A percentile compares a stretch with the other conserved stretches of the same genome.
phyloP scores from a whole-genome alignment of 2,888 invertebrate species.

The Lepidonotus clava region DNA sequence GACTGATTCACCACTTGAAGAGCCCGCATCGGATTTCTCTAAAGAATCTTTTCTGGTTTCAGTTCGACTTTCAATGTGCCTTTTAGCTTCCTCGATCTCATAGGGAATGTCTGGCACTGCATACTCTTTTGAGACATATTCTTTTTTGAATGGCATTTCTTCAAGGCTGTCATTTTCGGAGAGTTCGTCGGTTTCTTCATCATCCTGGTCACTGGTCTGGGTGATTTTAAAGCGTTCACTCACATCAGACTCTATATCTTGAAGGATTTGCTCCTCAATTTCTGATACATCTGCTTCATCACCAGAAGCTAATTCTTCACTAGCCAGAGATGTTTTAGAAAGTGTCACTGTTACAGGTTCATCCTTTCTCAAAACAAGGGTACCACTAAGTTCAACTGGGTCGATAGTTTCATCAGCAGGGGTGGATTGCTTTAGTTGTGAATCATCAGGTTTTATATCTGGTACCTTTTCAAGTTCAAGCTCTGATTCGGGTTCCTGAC shows the following conservation, averaged over 20 bases:
- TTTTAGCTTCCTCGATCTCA: background rate
- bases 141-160: conserved; percentile 12
- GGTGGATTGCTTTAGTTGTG: background rate
- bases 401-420: background rate
- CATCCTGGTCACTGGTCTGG: background rate
- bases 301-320: conserved; percentile 50
- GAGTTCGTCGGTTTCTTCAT: conserved; percentile 15
- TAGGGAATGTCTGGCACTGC: background rate
- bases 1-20: background rate
- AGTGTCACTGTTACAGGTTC: conserved; percentile 30
- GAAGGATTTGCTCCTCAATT: conserved; percentile 44
- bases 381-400: background rate
- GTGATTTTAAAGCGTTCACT: conserved; percentile 39
- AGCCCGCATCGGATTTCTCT: background rate
- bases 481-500: conserved; percentile 35
- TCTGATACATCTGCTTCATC: conserved; percentile 51
- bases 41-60: background rate
- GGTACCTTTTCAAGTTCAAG: conserved; percentile 49
- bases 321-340: conserved; percentile 43
- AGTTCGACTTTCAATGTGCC: background rate
- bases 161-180: conserved; percentile 41
- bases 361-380: background rate
- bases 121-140: background rate
- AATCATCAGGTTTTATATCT: background rate
- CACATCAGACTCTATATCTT: conserved; percentile 48